These are phyloP conservation scores for Nicator chloris DNA, from an alignment of 2,113 vertebrate species.

Conservation along the genomic window DNA sequence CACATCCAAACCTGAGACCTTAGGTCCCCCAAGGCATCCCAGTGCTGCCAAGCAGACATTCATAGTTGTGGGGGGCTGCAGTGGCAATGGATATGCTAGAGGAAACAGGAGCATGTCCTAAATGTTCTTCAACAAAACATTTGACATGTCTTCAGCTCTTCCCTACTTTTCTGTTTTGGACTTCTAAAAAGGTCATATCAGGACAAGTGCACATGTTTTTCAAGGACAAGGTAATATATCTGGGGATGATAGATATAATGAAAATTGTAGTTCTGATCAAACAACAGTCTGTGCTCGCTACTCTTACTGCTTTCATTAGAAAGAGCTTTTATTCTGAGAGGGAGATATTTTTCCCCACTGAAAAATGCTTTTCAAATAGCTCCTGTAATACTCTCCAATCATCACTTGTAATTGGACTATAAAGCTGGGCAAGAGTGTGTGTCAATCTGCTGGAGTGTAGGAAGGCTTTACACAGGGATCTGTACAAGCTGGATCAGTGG, in stretches of 20 bases:
- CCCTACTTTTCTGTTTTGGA: neutral
- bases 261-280: neutral
- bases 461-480: neutral
- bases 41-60: neutral
- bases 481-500: neutral
- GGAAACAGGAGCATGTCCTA: neutral
- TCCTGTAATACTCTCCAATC: neutral
- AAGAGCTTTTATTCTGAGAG: neutral
- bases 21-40: neutral
- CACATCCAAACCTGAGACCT: neutral
- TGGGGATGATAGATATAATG: neutral
- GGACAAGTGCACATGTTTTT: neutral
- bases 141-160: neutral
- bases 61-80: neutral
- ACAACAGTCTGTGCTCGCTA: neutral
- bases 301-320: neutral
- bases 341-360: neutral
- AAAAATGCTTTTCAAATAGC: neutral
- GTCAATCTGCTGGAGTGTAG: neutral
- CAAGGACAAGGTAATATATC: neutral
- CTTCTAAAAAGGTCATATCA: neutral
- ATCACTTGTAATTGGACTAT: neutral
- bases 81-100: neutral
- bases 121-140: fast-evolving
- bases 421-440: neutral